Evolutionary conservation across 2,797 vertebrate species (phyloP).

Genomic region (Urophycis tenuis): DNA sequence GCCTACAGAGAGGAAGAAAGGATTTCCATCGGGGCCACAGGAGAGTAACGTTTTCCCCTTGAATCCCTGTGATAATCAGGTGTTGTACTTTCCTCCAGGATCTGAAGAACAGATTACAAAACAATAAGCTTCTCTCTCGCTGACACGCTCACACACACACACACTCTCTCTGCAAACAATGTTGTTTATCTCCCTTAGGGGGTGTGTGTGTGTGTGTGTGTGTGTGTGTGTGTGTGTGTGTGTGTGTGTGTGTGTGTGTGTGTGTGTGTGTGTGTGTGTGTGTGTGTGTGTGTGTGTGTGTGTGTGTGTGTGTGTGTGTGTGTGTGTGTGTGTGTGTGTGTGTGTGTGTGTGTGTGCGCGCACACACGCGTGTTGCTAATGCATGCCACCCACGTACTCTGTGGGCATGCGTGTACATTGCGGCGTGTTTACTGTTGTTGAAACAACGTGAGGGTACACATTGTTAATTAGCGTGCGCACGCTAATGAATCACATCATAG

Average conservation of each 20-base stretch:
- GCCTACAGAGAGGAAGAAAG: slow-evolving; percentile 21
- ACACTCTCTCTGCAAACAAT: slow-evolving; percentile 26
- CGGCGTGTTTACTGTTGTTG: background rate
- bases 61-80: slow-evolving; percentile 52
- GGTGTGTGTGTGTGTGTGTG: slow-evolving; percentile 11
- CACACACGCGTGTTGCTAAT: background rate
- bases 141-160: slow-evolving; percentile 10
- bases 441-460: background rate
- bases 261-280: background rate
- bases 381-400: background rate
- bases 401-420: background rate
- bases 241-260: no score
- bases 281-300: background rate
- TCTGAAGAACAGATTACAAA: slow-evolving; percentile 42
- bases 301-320: background rate
- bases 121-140: slow-evolving; percentile 27
- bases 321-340: slow-evolving; percentile 10
- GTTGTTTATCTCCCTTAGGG: slow-evolving; percentile 23
- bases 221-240: slow-evolving; percentile 3
- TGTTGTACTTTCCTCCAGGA: slow-evolving; percentile 51
- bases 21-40: slow-evolving; percentile 35
- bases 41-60: slow-evolving; percentile 46
- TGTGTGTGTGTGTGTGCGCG: background rate
- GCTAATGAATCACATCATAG: background rate
- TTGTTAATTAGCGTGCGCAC: background rate